Base-by-base conservation (phyloP, 30 jellyfish, hydroid and myxozoan species). In the Turritopsis rubra region DNA sequence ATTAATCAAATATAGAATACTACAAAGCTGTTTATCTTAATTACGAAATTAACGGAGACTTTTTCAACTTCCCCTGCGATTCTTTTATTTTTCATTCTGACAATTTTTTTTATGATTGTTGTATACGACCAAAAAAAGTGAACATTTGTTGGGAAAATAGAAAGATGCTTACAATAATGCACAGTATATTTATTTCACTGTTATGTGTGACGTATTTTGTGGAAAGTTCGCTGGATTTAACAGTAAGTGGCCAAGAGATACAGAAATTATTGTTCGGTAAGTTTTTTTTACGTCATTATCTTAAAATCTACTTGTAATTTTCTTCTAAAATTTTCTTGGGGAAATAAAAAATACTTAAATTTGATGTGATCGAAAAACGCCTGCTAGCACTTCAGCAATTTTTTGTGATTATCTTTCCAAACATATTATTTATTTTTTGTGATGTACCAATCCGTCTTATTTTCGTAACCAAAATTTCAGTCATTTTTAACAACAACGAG, bases 201-300 rank as follows among this genome's bases (percentile, higher is more conserved):
- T 3, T 41, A 3, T 41, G 9, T 41, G 60, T 41, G 60, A 41
- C 60, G 60, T 41, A 41, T 41, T 41, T 41, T 41, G 60, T 41
- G 5, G 60, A 41, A 41, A 41, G 77, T 68, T 7, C 28, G 17
- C 30, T 68, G 4, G 77, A 68, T 68, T 23, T 68, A 68, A n/a
- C 30, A 0, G 77, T 68, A 7, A 68, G 77, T 27, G 77, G 77
- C 30, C 31, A 68, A 68, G 77, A 68, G 30, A 68, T 68, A 27
- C 77, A 68, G 21, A 68, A 68, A 19, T 68, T 68, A 27, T 19
- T 68, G 77, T 68, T 68, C 19, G 77, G 77, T 68, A 68, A 68
- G 77, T n/a, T 0, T 9, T 68, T 21, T 60, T 60, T 60, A 18
- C n/a, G n/a, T n/a, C n/a, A n/a, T n/a, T n/a, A n/a, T n/a, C n/a